Base-by-base conservation (phyloP, 2,888 invertebrate species). In the Hermaeophaga mercurialis region DNA sequence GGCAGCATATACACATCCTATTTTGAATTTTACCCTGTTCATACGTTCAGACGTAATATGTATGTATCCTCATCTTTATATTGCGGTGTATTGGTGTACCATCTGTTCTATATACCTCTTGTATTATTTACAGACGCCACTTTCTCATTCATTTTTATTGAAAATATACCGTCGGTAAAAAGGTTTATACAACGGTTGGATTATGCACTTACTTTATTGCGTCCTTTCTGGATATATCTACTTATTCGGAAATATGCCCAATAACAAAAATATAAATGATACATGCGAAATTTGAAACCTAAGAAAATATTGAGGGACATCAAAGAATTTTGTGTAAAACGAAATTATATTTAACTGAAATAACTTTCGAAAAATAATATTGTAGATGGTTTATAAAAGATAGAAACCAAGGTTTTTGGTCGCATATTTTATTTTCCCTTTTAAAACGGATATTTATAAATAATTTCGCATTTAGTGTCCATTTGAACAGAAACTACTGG, bases 1-100 rank as follows among this genome's bases (percentile, higher is more conserved):
- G 59, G 53, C 49, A 60, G 63, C 63, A 66, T 65, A 66, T 68
- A 66, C 65, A 67, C 63, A 63, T 64, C 62, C 66, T 60, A 61
- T 59, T 66, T 65, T 58, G 64, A 67, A 68, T 67, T 66, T 65
- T 59, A n/a, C n/a, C n/a, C n/a, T n/a, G n/a, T n/a, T n/a, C n/a
- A 66, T 63, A 65, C 60, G 66, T 65, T 61, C 58, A 53, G 62
- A 63, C 62, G 65, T 65, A 66, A 66, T 65, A 68, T 67, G 65
- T 62, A 64, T 64, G 59, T 54, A 59, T 63, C 61, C 65, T 63
- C 62, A 59, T 62, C 60, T 64, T 56, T 61, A 63, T 58, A 58
- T 64, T 61, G 59, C 59, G 61, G 58, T 49, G 55, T 53, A 57
- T 57, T 34, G 57, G 47, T 31, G 63, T 47, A 62, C 58, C 63